These are phyloP conservation scores for Hydrotaea diabolus DNA, from an alignment of 2,888 invertebrate species.

Conservation along the genomic window DNA sequence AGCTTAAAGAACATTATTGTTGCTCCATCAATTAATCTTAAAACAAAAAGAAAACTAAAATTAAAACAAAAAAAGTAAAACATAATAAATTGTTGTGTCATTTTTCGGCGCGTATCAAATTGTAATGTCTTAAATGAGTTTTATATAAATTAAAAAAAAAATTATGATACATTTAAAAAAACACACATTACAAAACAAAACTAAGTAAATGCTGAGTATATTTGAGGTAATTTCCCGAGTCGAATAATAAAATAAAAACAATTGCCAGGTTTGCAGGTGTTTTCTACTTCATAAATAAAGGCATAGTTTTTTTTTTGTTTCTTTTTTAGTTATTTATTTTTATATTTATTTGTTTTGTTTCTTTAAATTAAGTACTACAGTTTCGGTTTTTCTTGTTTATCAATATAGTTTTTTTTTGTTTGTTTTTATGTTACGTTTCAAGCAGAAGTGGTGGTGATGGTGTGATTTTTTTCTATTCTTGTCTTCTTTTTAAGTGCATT, in stretches of 20 bases:
- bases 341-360: slow-evolving; percentile 38
- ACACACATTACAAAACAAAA: not conserved
- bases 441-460: slow-evolving; percentile 40
- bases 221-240: slow-evolving; percentile 63
- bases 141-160: slow-evolving; percentile 34
- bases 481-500: slow-evolving; percentile 48
- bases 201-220: slow-evolving; percentile 61
- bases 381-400: slow-evolving; percentile 17
- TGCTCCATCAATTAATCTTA: slow-evolving; percentile 10
- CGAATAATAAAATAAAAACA: too few relatives aligned
- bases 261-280: not conserved
- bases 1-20: slow-evolving; percentile 41
- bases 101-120: slow-evolving; percentile 16
- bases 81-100: slow-evolving; percentile 38
- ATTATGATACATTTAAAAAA: not conserved
- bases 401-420: slow-evolving; percentile 2
- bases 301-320: slow-evolving; percentile 45
- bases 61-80: slow-evolving; percentile 26
- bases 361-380: slow-evolving; percentile 55
- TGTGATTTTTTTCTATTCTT: slow-evolving; percentile 33
- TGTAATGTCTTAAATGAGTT: slow-evolving; percentile 20
- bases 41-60: slow-evolving; percentile 20
- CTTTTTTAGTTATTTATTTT: slow-evolving; percentile 36
- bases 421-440: slow-evolving; percentile 28
- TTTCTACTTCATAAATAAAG: slow-evolving; percentile 47